A percentile compares a stretch with the other conserved stretches of the same genome.
Evolutionary conservation across 2,888 invertebrate genomes (phyloP).

Genomic region (Mythimna loreyi): DNA sequence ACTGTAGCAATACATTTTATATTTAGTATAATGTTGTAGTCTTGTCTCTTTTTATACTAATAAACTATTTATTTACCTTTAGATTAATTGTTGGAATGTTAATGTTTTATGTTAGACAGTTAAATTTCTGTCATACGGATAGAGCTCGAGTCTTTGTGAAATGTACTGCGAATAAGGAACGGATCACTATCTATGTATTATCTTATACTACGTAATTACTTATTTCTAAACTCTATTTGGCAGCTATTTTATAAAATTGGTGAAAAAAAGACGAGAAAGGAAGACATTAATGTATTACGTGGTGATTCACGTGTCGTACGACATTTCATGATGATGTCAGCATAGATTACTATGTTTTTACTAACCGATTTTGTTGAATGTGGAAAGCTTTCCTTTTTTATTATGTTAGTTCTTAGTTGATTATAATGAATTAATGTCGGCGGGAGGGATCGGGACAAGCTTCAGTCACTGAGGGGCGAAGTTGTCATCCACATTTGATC

Average conservation of each 20-base stretch:
- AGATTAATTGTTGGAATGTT: conserved; percentile 84
- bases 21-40: conserved; percentile 77
- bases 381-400: conserved; percentile 52
- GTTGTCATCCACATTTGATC: conserved; percentile 64
- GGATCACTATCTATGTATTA: conserved; percentile 34
- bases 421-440: conserved; percentile 44
- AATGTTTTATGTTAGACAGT: conserved; percentile 77
- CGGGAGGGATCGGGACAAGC: conserved; percentile 24
- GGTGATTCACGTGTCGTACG: conserved; percentile 38
- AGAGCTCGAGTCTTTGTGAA: conserved; percentile 60
- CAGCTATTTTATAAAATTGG: conserved; percentile 38
- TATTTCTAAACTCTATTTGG: conserved; percentile 22
- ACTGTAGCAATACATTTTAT: conserved; percentile 79
- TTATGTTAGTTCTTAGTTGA: conserved; percentile 42
- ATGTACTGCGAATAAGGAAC: conserved; percentile 53
- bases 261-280: conserved; percentile 43
- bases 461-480: conserved; percentile 43
- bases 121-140: conserved; percentile 64
- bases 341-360: conserved; percentile 51
- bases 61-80: conserved; percentile 79
- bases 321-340: conserved; percentile 60
- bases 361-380: conserved; percentile 62
- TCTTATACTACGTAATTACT: conserved; percentile 30
- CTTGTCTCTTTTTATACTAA: conserved; percentile 74
- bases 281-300: conserved; percentile 52